Conservation (phyloP, 2,113 vertebrate genomes). For the Nematolebias whitei region DNA sequence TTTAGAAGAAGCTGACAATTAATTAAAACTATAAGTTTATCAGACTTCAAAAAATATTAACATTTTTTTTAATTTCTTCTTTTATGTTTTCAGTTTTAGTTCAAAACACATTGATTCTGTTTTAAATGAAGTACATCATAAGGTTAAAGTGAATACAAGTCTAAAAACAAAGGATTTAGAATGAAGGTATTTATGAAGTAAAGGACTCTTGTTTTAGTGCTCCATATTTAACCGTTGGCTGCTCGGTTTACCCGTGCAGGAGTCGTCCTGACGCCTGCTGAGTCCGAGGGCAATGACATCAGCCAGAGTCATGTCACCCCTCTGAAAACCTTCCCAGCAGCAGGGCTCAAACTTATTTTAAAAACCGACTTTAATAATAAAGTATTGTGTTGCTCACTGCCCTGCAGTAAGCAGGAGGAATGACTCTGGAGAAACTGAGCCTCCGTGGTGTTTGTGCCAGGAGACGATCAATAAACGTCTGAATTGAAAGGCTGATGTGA, state of each 20-base stretch:
- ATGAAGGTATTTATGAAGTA: conserved; percentile 16
- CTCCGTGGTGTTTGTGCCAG: conserved; percentile 21
- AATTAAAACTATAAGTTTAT: too few relatives aligned
- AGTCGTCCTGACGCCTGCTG: conserved; percentile 69
- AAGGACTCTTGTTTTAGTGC: conserved; percentile 42
- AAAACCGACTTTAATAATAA: conserved; percentile 24
- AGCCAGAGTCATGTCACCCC: conserved; percentile 42
- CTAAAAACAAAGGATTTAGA: neutral
- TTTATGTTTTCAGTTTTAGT: neutral
- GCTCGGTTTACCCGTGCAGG: conserved; percentile 65
- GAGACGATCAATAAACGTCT: conserved; percentile 26
- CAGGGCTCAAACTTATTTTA: conserved; percentile 52
- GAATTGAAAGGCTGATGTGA: conserved; percentile 35
- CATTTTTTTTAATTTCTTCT: too few relatives aligned
- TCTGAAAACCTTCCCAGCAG: conserved; percentile 34
- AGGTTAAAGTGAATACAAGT: neutral
- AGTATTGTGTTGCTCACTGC: neutral
- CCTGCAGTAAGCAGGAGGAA: conserved; percentile 8
- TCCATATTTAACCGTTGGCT: conserved; percentile 68
- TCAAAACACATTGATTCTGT: neutral
- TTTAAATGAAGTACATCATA: neutral
- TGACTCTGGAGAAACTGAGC: conserved; percentile 10
- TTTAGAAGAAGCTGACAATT: too few relatives aligned
- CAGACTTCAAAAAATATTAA: too few relatives aligned
- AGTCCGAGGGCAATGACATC: conserved; percentile 62